These are phyloP conservation scores for Chaetops frenatus DNA, from an alignment of 2,113 vertebrate species.

Conservation along the genomic window DNA sequence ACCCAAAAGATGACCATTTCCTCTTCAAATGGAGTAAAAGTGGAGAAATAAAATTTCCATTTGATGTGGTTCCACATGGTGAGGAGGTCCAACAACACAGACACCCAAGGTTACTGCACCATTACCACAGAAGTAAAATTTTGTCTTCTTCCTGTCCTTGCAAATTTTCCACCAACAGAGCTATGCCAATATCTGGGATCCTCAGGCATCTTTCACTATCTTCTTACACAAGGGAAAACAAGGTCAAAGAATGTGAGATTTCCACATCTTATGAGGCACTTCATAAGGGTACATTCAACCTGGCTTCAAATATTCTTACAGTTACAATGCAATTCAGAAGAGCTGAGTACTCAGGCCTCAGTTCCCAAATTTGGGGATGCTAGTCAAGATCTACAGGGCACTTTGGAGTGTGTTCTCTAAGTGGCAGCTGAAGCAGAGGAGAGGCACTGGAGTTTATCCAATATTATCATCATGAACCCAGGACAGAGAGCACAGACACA, in stretches of 20 bases:
- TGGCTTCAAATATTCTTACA: background rate
- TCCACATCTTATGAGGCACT: background rate
- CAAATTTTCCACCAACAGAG: background rate
- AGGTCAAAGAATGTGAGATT: background rate
- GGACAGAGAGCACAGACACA: background rate
- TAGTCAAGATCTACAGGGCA: background rate
- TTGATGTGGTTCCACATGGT: background rate
- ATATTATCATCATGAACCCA: background rate
- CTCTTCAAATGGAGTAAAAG: background rate
- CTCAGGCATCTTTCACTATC: background rate
- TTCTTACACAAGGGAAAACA: background rate
- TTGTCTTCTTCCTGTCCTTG: background rate
- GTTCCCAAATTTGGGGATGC: background rate
- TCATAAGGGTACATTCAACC: background rate
- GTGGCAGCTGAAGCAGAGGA: background rate
- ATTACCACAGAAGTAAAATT: background rate
- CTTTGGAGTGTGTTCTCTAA: background rate
- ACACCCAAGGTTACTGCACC: background rate
- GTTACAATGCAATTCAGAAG: background rate
- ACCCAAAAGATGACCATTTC: background rate
- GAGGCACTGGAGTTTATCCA: background rate
- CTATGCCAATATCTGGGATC: background rate
- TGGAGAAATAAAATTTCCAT: background rate
- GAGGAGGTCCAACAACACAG: background rate
- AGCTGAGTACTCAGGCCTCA: background rate